Percentiles rank a stretch among this genome's conserved stretches.
Evolutionary conservation across 1,140 invertebrate genomes (phyloP).

Genomic region (Drosophila punjabiensis): DNA sequence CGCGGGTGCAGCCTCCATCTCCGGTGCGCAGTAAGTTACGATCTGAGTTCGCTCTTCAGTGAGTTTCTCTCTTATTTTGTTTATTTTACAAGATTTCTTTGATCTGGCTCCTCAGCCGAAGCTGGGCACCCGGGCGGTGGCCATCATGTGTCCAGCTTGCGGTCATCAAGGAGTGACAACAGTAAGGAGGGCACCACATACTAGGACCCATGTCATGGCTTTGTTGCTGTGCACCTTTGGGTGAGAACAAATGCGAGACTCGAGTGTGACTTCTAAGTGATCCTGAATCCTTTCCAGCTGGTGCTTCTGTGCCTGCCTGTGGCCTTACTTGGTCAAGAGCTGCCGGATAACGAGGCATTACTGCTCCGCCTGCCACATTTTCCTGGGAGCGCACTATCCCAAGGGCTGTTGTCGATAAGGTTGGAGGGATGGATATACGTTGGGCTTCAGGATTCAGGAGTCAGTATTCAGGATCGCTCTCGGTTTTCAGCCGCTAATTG

Average conservation of each 20-base stretch:
- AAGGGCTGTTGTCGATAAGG: slow-evolving; percentile 14
- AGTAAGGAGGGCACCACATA: slow-evolving; percentile 20
- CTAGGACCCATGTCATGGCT: slow-evolving; percentile 32
- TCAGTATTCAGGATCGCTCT: neutral
- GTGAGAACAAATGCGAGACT: slow-evolving; percentile 5
- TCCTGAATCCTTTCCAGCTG: slow-evolving; percentile 22
- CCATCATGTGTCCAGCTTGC: slow-evolving; percentile 63
- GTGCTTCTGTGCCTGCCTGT: slow-evolving; percentile 64
- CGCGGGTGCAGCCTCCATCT: neutral
- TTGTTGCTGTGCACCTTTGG: slow-evolving; percentile 58
- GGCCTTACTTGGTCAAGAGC: slow-evolving; percentile 43
- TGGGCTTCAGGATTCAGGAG: neutral
- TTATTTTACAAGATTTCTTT: slow-evolving; percentile 37
- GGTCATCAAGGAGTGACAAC: slow-evolving; percentile 36
- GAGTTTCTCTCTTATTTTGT: neutral
- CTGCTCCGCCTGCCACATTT: slow-evolving; percentile 48
- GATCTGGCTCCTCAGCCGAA: slow-evolving; percentile 36
- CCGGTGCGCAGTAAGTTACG: slow-evolving; percentile 38
- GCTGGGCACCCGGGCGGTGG: slow-evolving; percentile 9
- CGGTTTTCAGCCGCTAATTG: slow-evolving; percentile 7
- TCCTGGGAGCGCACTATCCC: slow-evolving; percentile 56
- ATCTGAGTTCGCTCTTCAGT: no score
- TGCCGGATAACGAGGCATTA: slow-evolving; percentile 58
- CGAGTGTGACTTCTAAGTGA: neutral
- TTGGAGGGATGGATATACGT: neutral